A percentile compares a stretch with the other conserved stretches of the same genome.
Conservation (phyloP, 2,113 vertebrate species). For the Verasper variegatus region DNA sequence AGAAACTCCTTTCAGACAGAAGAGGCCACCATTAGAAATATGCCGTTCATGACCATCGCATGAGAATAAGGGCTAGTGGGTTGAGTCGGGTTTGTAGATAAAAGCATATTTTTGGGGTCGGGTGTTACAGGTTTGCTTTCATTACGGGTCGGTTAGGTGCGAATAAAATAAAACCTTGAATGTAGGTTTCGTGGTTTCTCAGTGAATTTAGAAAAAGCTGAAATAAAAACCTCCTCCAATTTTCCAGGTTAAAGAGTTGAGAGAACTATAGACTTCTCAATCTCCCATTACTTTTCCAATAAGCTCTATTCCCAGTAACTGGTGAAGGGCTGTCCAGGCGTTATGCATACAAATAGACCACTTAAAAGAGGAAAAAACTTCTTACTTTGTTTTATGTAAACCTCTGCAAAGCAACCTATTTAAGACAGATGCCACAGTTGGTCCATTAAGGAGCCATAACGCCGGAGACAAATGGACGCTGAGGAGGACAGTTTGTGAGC, state of each 20-base stretch:
- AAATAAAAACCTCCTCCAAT: not conserved
- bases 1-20: not conserved
- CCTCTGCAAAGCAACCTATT: slow-evolving; percentile 43
- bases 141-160: no score
- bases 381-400: slow-evolving; percentile 45
- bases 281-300: slow-evolving; percentile 28
- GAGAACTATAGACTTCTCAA: slow-evolving; percentile 12
- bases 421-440: slow-evolving; percentile 53
- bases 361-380: slow-evolving; percentile 30
- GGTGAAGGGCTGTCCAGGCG: slow-evolving; percentile 15
- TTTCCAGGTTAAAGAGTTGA: slow-evolving; percentile 9
- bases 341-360: slow-evolving; percentile 43
- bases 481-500: slow-evolving; percentile 57
- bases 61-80: no score
- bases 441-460: slow-evolving; percentile 58
- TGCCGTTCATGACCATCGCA: not conserved
- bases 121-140: no score
- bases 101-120: no score
- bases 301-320: slow-evolving; percentile 32
- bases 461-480: slow-evolving; percentile 38
- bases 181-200: not conserved
- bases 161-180: not conserved
- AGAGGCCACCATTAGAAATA: not conserved
- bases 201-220: not conserved
- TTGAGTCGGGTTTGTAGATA: no score